Conservation (phyloP, 1,140 invertebrate genomes). For the Hycleus cichorii region DNA sequence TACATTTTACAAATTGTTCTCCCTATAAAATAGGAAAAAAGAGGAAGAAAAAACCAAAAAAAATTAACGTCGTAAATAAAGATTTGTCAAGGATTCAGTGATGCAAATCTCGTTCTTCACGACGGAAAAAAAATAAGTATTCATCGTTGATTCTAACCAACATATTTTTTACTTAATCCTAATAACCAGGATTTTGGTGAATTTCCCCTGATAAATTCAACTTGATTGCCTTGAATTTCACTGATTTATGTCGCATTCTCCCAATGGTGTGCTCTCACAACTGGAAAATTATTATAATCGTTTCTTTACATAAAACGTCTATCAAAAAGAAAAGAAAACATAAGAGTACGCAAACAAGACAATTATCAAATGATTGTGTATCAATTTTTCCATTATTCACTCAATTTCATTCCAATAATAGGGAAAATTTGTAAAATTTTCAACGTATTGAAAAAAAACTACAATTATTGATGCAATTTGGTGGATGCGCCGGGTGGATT, state of each 20-base stretch:
- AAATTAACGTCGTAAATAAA: conserved; percentile 20
- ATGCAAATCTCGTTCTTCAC: conserved; percentile 9
- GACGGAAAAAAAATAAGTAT: conserved; percentile 14
- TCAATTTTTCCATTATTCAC: no score
- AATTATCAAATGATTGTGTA: no score
- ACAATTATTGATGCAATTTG: no score
- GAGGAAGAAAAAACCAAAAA: conserved; percentile 9
- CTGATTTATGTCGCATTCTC: conserved; percentile 12
- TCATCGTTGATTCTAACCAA: conserved; percentile 17
- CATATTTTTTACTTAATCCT: conserved; percentile 23
- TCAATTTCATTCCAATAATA: no score
- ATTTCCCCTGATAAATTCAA: conserved; percentile 21
- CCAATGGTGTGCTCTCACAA: conserved; percentile 8
- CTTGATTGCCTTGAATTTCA: conserved; percentile 18
- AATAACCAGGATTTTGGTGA: conserved; percentile 19
- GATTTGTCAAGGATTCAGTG: conserved; percentile 18
- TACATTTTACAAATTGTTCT: no score
- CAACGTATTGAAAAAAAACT: no score
- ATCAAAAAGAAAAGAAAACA: no score
- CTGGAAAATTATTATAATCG: conserved; percentile 7
- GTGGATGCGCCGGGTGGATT: no score
- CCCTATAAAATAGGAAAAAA: no score
- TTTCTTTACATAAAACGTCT: no score
- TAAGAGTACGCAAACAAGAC: no score
- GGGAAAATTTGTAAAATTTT: no score